Evolutionary conservation across 1,140 invertebrate species (phyloP).

Genomic region (Nasonia vitripennis): DNA sequence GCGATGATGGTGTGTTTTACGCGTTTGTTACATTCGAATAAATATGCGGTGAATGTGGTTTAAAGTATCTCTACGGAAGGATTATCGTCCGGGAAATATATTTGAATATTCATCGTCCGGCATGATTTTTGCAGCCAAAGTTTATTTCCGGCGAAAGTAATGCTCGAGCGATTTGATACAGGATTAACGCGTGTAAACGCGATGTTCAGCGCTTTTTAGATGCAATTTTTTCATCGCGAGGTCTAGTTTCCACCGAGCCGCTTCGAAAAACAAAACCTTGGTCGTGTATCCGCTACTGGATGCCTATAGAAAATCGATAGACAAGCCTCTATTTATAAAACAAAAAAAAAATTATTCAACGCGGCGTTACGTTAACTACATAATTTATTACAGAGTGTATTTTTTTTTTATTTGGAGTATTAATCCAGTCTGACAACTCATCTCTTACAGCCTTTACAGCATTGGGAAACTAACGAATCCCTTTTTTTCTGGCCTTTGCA

Average conservation of each 20-base stretch:
- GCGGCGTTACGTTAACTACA: background rate
- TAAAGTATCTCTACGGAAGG: background rate
- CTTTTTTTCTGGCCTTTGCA: slow-evolving; percentile 77
- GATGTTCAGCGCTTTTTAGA: too few species aligned
- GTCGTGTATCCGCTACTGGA: background rate
- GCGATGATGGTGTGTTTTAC: too few species aligned
- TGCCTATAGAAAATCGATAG: background rate
- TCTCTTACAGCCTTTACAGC: background rate
- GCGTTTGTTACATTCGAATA: too few species aligned
- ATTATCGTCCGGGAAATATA: background rate
- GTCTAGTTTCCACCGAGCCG: background rate
- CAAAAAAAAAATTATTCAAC: background rate
- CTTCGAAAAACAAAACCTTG: slow-evolving; percentile 10
- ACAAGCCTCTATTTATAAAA: background rate
- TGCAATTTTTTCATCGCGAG: background rate
- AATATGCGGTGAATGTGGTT: too few species aligned
- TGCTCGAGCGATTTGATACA: background rate
- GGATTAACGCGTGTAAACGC: too few species aligned
- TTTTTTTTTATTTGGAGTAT: background rate
- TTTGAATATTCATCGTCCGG: background rate
- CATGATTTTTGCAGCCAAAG: too few species aligned
- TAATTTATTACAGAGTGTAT: background rate
- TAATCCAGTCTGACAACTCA: background rate
- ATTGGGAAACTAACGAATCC: slow-evolving; percentile 9
- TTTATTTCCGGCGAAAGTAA: background rate